phyloP scores from a whole-genome alignment of 2,888 invertebrate species.

The Drosophila kokeensis region DNA sequence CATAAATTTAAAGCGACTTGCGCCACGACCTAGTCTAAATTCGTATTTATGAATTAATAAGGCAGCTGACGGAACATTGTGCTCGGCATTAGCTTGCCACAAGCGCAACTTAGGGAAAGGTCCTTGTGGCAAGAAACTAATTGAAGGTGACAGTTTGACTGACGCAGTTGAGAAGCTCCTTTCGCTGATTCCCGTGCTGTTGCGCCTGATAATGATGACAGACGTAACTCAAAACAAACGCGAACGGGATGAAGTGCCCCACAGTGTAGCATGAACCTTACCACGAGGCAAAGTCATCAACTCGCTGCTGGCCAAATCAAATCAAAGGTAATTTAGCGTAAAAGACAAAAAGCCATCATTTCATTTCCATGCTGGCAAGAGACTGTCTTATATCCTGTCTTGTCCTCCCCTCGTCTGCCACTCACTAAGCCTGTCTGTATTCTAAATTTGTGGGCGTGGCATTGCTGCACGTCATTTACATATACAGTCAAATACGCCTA shows the following conservation, averaged over 20 bases:
- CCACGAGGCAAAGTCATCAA: constrained; percentile 47
- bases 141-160: constrained; percentile 66
- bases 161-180: constrained; percentile 33
- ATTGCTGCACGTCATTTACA: constrained; percentile 39
- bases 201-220: constrained; percentile 36
- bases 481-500: background rate
- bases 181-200: constrained; percentile 12
- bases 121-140: constrained; percentile 60
- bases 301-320: constrained; percentile 64
- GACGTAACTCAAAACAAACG: background rate
- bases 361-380: constrained; percentile 51
- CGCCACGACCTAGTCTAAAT: constrained; percentile 43
- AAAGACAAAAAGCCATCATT: constrained; percentile 79
- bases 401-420: background rate
- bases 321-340: constrained; percentile 79
- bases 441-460: constrained; percentile 25
- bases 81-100: constrained; percentile 54
- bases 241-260: background rate
- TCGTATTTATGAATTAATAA: constrained; percentile 73
- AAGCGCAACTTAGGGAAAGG: constrained; percentile 14
- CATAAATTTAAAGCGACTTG: constrained; percentile 60
- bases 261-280: background rate
- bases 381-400: constrained; percentile 22
- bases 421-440: background rate
- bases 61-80: constrained; percentile 57